phyloP scores from a whole-genome alignment of 1,140 invertebrate species.

The Caenorhabditis briggsae region DNA sequence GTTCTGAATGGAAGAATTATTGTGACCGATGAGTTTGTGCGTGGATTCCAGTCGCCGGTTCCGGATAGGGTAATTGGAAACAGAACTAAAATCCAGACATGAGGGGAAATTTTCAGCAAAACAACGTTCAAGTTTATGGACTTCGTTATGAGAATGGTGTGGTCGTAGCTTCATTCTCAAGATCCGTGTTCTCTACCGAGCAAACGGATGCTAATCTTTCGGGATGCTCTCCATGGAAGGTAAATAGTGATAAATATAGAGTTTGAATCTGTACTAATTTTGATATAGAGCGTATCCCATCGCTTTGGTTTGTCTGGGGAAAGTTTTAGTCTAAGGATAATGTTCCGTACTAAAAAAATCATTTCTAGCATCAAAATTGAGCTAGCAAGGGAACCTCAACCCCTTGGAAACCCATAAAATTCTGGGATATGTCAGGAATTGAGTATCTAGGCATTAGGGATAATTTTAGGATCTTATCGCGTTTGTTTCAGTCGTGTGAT shows the following conservation, averaged over 20 bases:
- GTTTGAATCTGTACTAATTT: no score
- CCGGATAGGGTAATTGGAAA: constrained; percentile 39
- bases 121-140: constrained; percentile 57
- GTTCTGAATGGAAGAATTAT: constrained; percentile 58
- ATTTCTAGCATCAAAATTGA: no score
- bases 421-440: no score
- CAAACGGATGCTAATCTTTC: constrained; percentile 34
- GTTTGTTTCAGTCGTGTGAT: no score
- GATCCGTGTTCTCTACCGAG: constrained; percentile 40
- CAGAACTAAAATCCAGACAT: not conserved
- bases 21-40: constrained; percentile 62
- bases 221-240: constrained; percentile 60
- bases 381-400: no score
- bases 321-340: no score
- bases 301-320: no score
- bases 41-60: constrained; percentile 56
- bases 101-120: constrained; percentile 46
- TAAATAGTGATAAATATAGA: not conserved
- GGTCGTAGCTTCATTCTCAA: constrained; percentile 56
- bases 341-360: no score
- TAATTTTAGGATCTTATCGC: no score
- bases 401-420: no score
- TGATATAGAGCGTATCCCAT: no score
- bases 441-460: no score
- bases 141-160: constrained; percentile 46